A percentile compares a stretch with the other conserved stretches of the same genome.
phyloP scores from a whole-genome alignment of 2,113 vertebrate genomes.

The Ciconia maguari region DNA sequence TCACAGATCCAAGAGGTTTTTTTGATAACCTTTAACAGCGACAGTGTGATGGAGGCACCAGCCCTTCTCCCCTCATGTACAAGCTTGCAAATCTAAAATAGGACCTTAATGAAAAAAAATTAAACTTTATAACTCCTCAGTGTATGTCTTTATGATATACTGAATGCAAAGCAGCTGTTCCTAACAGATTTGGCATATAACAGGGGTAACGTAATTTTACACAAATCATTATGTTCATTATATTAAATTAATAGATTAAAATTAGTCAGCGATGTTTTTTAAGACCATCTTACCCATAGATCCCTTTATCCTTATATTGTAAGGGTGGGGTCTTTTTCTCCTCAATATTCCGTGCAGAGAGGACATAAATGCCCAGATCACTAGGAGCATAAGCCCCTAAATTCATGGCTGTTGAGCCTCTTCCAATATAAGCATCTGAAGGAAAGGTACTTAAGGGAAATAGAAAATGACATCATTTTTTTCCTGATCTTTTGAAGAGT shows the following conservation, averaged over 20 bases:
- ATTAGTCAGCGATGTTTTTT: slow-evolving; percentile 20
- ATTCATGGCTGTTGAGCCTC: slow-evolving; percentile 69
- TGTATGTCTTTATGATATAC: background rate
- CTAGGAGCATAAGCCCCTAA: slow-evolving; percentile 64
- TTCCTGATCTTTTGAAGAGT: slow-evolving; percentile 72
- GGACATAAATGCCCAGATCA: slow-evolving; percentile 52
- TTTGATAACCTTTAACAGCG: background rate
- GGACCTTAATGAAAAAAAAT: background rate
- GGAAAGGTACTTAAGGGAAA: slow-evolving; percentile 75
- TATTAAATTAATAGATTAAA: slow-evolving; percentile 52
- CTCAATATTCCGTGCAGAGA: slow-evolving; percentile 25
- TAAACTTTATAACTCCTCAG: background rate
- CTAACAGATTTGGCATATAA: slow-evolving; percentile 47
- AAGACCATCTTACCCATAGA: slow-evolving; percentile 26
- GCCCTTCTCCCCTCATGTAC: background rate
- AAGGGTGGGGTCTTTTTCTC: background rate
- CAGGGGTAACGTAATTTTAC: slow-evolving; percentile 35
- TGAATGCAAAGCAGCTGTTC: slow-evolving; percentile 57
- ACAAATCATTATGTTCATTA: slow-evolving; percentile 45
- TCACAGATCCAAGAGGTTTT: background rate
- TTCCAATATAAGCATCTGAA: slow-evolving; percentile 72
- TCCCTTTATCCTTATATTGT: slow-evolving; percentile 29
- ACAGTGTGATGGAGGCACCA: background rate
- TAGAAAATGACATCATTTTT: slow-evolving; percentile 71
- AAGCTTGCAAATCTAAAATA: background rate